Evolutionary conservation across 2,797 vertebrate species (phyloP).

Genomic region (Lithobates sylvaticus): DNA sequence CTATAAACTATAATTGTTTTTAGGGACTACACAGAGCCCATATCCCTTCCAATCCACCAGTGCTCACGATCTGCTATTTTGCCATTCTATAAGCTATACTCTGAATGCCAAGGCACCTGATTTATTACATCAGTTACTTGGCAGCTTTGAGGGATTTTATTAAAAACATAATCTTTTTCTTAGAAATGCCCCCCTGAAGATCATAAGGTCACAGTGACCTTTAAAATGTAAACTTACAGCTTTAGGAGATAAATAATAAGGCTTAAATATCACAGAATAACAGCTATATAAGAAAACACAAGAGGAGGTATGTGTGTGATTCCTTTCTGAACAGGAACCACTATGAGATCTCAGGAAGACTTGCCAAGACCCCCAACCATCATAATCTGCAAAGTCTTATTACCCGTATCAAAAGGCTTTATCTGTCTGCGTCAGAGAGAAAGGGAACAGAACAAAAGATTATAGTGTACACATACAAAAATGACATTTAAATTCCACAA

Average conservation of each 20-base stretch:
- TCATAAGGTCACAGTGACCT: constrained; percentile 31
- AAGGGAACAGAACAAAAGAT: too few relatives aligned
- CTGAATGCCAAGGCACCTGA: not conserved
- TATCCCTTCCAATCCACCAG: not conserved
- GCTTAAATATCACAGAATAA: constrained; percentile 7
- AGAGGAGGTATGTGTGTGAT: not conserved
- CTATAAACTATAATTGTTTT: not conserved
- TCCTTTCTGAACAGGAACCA: not conserved
- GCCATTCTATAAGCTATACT: not conserved
- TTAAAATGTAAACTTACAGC: not conserved
- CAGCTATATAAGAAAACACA: not conserved
- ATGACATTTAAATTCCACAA: too few relatives aligned
- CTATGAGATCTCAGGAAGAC: not conserved
- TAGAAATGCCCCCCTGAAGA: not conserved
- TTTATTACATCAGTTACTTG: not conserved
- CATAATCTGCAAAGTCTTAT: not conserved
- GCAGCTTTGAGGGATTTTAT: not conserved
- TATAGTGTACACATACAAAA: too few relatives aligned
- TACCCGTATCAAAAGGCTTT: not conserved
- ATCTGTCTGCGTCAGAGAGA: not conserved
- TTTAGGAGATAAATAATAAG: constrained; percentile 1
- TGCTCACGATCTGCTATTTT: not conserved
- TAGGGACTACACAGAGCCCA: too few relatives aligned
- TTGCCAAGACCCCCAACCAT: not conserved
- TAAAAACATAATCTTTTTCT: constrained; percentile 1